Evolutionary conservation across 2,797 vertebrate species (phyloP).

Genomic region (Cryptoprocta ferox): DNA sequence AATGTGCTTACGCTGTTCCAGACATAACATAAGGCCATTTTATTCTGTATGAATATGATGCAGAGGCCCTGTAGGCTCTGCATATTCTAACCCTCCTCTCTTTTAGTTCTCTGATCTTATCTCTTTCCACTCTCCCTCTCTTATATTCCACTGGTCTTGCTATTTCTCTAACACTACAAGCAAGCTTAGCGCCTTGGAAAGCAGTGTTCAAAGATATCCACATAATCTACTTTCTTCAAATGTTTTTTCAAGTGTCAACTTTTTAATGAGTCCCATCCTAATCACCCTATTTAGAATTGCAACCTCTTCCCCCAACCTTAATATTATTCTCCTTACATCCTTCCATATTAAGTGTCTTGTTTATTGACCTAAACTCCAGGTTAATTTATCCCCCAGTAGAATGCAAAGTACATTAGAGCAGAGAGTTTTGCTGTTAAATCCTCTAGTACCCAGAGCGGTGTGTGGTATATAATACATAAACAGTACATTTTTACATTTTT

Average conservation of each 20-base stretch:
- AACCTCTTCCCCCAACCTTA: neutral
- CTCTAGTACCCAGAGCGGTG: neutral
- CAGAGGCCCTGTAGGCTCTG: neutral
- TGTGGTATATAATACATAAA: neutral
- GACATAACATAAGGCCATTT: neutral
- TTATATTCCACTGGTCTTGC: neutral
- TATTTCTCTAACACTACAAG: neutral
- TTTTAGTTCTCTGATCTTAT: neutral
- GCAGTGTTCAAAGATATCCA: neutral
- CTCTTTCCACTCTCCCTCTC: too few species aligned
- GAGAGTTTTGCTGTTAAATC: neutral
- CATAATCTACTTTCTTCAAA: neutral
- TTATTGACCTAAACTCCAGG: neutral
- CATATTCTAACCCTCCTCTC: neutral
- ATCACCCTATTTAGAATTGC: neutral
- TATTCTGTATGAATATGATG: neutral
- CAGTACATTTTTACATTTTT: neutral
- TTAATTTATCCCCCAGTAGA: neutral
- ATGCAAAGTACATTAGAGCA: neutral
- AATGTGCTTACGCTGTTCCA: neutral
- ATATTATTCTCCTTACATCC: neutral
- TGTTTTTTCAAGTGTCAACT: neutral
- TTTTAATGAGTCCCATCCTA: neutral
- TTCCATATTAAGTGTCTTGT: neutral
- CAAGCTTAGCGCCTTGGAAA: neutral